These are phyloP conservation scores for Melipona quadrifasciata DNA, from an alignment of 1,140 invertebrate species.

Conservation along the genomic window DNA sequence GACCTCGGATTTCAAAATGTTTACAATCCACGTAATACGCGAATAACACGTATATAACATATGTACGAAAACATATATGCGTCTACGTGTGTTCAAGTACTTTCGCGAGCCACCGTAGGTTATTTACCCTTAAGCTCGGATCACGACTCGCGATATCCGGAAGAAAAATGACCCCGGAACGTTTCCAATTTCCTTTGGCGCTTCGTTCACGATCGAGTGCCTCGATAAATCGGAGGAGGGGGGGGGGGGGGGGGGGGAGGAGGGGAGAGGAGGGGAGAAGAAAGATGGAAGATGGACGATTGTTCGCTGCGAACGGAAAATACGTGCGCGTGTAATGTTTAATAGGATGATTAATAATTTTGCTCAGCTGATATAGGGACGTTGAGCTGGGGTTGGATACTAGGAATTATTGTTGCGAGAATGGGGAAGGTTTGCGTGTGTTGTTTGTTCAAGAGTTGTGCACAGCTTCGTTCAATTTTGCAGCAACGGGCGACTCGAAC, in stretches of 20 bases:
- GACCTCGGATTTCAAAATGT: background rate
- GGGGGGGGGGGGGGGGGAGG: too few relatives aligned
- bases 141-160: conserved; percentile 3
- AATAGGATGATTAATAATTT: conserved; percentile 9
- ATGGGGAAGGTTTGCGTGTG: background rate
- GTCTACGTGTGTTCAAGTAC: background rate
- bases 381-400: background rate
- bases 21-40: background rate
- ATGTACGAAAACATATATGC: too few relatives aligned
- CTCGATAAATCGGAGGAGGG: background rate
- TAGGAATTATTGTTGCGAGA: background rate
- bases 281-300: background rate
- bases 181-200: conserved; percentile 20
- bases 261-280: too few relatives aligned
- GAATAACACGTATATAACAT: background rate
- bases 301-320: background rate
- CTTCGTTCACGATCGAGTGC: background rate
- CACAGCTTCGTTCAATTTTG: background rate
- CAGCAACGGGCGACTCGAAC: background rate
- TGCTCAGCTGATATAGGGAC: background rate
- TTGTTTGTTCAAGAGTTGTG: background rate
- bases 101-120: background rate
- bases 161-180: conserved; percentile 20
- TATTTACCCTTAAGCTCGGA: conserved; percentile 37
- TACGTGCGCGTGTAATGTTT: background rate